A percentile compares a stretch with the other conserved stretches of the same genome.
Evolutionary conservation across 2,113 vertebrate species (phyloP).

Genomic region (Egretta garzetta): DNA sequence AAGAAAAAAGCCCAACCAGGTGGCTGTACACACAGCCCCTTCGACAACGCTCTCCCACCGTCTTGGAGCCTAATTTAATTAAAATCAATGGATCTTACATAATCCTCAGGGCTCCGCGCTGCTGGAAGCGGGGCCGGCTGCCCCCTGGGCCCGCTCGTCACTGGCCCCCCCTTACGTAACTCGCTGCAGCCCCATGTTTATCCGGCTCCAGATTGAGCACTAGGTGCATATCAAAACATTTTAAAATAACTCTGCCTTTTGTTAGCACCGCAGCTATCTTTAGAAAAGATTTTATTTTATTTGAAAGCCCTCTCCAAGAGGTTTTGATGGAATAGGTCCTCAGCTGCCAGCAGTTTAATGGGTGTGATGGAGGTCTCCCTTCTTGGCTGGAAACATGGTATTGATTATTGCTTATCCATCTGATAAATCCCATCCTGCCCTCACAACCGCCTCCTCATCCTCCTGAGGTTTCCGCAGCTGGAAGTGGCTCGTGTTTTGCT

Average conservation of each 20-base stretch:
- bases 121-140: neutral
- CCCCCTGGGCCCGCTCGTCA: neutral
- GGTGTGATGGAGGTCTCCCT: neutral
- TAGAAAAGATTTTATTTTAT: neutral
- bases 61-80: neutral
- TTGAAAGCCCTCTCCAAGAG: neutral
- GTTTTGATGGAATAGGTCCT: neutral
- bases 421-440: neutral
- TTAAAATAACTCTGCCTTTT: constrained; percentile 28
- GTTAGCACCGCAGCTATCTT: constrained; percentile 8
- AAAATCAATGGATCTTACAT: neutral
- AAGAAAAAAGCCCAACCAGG: fast-evolving
- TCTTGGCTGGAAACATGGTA: neutral
- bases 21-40: neutral
- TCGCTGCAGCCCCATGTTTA: neutral
- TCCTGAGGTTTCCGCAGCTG: neutral
- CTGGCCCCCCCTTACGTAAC: neutral
- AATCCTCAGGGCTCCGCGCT: neutral
- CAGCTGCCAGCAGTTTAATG: neutral
- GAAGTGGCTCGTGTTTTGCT: neutral
- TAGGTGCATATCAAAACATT: neutral
- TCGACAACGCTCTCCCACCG: neutral
- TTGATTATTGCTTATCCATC: neutral
- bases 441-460: fast-evolving
- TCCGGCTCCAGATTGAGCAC: neutral